These are phyloP conservation scores for Rhinichthys osculus DNA, from an alignment of 2,797 vertebrate genomes.

Conservation along the genomic window DNA sequence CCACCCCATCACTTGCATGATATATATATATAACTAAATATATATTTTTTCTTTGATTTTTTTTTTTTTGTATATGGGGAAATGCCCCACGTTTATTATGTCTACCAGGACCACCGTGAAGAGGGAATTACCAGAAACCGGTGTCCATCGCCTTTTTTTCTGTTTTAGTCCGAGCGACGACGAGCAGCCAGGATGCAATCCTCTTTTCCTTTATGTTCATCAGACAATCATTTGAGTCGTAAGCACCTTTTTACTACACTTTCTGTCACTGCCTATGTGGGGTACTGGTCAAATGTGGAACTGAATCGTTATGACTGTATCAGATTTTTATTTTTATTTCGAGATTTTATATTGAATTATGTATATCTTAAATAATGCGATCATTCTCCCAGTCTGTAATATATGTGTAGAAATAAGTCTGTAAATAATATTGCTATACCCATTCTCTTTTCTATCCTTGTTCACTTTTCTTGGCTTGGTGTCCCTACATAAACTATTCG, in stretches of 20 bases:
- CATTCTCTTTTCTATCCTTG: slow-evolving; percentile 81
- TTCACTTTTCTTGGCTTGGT: slow-evolving; percentile 88
- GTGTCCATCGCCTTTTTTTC: slow-evolving; percentile 82
- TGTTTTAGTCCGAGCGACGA: slow-evolving; percentile 82
- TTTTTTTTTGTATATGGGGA: slow-evolving; percentile 86
- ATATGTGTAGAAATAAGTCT: slow-evolving; percentile 99
- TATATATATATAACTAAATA: slow-evolving; percentile 74
- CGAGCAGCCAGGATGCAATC: slow-evolving; percentile 90
- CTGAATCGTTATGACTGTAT: slow-evolving; percentile 99
- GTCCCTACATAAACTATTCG: slow-evolving; percentile 91
- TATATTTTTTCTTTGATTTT: slow-evolving; percentile 56
- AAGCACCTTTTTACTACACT: slow-evolving; percentile 99
- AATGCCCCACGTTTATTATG: slow-evolving; percentile 76
- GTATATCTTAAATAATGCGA: slow-evolving; percentile 99
- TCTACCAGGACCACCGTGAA: slow-evolving; percentile 88
- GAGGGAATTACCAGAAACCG: slow-evolving; percentile 89
- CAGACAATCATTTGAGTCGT: slow-evolving; percentile 99
- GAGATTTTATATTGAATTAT: slow-evolving; percentile 99
- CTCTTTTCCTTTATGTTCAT: slow-evolving; percentile 89
- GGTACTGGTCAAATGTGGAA: slow-evolving; percentile 97
- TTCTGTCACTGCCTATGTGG: slow-evolving; percentile 99
- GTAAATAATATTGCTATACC: slow-evolving; percentile 95
- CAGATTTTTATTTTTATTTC: slow-evolving; percentile 99
- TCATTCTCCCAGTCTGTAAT: slow-evolving; percentile 99
- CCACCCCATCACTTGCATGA: slow-evolving; percentile 88